Percentiles rank a stretch among this genome's conserved stretches.
These are phyloP conservation scores for Lindbergichthys nudifrons DNA, from an alignment of 2,797 vertebrate species.

Conservation along the genomic window DNA sequence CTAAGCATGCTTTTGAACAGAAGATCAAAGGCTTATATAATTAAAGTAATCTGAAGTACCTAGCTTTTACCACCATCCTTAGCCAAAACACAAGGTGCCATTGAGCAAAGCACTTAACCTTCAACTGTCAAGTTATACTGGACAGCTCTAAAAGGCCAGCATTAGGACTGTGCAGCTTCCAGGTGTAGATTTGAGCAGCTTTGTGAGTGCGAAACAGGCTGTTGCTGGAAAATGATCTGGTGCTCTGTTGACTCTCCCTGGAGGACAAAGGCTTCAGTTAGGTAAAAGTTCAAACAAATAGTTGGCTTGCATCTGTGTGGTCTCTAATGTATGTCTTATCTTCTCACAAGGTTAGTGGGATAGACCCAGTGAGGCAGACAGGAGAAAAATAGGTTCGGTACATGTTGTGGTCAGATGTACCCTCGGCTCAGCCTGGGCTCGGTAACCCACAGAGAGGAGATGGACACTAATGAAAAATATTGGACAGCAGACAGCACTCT, in stretches of 20 bases:
- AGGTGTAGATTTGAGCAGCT: conserved; percentile 44
- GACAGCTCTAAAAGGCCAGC: conserved; percentile 12
- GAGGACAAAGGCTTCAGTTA: conserved; percentile 32
- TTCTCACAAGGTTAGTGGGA: conserved; percentile 16
- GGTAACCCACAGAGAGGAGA: conserved; percentile 45
- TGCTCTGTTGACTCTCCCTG: conserved; percentile 29
- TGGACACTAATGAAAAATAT: conserved; percentile 43
- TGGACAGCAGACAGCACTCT: conserved; percentile 37
- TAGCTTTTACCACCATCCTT: conserved; percentile 1
- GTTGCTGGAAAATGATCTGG: conserved; percentile 29
- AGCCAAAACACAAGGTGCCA: not conserved
- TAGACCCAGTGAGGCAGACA: conserved; percentile 22
- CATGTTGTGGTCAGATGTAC: conserved; percentile 60
- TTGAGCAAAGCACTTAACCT: not conserved
- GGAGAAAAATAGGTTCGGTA: conserved; percentile 37
- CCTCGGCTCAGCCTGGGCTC: conserved; percentile 17
- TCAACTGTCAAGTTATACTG: conserved; percentile 10
- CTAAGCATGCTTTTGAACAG: too few species aligned
- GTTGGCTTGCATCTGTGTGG: conserved; percentile 29
- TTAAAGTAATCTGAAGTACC: not conserved
- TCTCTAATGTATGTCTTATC: conserved; percentile 19
- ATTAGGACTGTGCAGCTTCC: conserved; percentile 4
- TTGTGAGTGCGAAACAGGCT: conserved; percentile 31
- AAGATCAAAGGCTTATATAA: not conserved
- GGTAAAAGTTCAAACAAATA: conserved; percentile 16